Evolutionary conservation across 2,113 vertebrate genomes (phyloP).

Genomic region (Gobiocypris rarus): DNA sequence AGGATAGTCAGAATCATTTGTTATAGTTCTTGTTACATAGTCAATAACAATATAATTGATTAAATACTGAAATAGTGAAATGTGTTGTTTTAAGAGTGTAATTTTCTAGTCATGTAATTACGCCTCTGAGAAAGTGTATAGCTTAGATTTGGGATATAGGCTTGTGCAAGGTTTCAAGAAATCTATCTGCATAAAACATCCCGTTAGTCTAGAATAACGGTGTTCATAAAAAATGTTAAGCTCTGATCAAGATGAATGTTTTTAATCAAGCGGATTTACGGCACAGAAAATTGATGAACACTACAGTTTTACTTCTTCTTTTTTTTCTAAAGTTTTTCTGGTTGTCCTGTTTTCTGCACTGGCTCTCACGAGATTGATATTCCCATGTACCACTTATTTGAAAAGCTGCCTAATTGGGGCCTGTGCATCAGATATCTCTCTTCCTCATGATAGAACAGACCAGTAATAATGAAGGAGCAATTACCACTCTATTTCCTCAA

Average conservation of each 20-base stretch:
- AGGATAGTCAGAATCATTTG: neutral
- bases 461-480: constrained; percentile 59
- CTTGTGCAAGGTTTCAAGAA: neutral
- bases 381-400: constrained; percentile 56
- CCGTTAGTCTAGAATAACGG: neutral
- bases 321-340: constrained; percentile 15
- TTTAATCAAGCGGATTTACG: neutral
- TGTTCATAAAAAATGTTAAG: neutral
- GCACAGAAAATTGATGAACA: neutral
- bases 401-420: constrained; percentile 55
- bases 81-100: constrained; percentile 1
- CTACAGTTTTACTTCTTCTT: neutral
- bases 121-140: neutral
- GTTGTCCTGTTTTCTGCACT: constrained; percentile 37
- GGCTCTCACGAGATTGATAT: constrained; percentile 41
- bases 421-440: constrained; percentile 52
- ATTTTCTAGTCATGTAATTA: constrained; percentile 13
- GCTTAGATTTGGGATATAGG: neutral
- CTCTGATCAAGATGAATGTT: neutral
- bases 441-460: constrained; percentile 27
- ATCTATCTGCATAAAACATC: neutral
- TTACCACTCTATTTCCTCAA: constrained; percentile 60
- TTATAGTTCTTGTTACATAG: constrained; percentile 7
- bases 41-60: constrained; percentile 2
- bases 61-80: constrained; percentile 9